A percentile compares a stretch with the other conserved stretches of the same genome.
These are phyloP conservation scores for Cynaeus angustus DNA, from an alignment of 2,888 invertebrate species.

Conservation along the genomic window DNA sequence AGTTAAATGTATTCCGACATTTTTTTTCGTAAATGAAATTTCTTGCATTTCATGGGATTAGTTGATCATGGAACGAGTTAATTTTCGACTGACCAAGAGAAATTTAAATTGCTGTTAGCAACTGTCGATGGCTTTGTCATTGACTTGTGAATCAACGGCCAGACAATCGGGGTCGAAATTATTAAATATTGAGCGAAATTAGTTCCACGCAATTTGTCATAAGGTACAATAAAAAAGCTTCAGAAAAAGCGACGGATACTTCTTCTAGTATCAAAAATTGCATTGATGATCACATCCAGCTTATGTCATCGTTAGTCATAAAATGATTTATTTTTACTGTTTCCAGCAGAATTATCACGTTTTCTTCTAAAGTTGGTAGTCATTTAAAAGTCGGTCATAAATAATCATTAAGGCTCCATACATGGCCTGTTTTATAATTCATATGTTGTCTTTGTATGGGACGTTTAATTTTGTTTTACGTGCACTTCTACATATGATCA, in stretches of 20 bases:
- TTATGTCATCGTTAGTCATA: not conserved
- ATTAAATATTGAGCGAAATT: not conserved
- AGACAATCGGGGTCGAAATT: not conserved
- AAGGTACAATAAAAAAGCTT: too few relatives aligned
- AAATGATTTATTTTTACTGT: not conserved
- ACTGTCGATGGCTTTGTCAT: not conserved
- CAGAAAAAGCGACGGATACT: too few relatives aligned
- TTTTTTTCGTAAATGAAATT: not conserved
- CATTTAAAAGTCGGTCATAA: not conserved
- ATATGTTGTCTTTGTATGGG: conserved; percentile 16
- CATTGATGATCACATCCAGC: not conserved
- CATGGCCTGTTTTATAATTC: not conserved
- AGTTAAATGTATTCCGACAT: too few relatives aligned
- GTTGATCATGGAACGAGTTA: too few relatives aligned
- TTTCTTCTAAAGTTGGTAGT: not conserved
- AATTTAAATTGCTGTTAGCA: not conserved
- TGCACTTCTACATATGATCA: conserved; percentile 14
- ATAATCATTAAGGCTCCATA: conserved; percentile 3
- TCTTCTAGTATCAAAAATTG: too few relatives aligned
- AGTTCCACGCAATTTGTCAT: too few relatives aligned
- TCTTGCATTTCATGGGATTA: too few relatives aligned
- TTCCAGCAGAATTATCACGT: not conserved
- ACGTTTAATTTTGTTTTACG: not conserved
- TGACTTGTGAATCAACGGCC: too few relatives aligned
- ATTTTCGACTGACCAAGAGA: too few relatives aligned